Percentiles rank a stretch among this genome's conserved stretches.
Evolutionary conservation across 2,113 vertebrate genomes (phyloP).

Genomic region (Varanus salvator): DNA sequence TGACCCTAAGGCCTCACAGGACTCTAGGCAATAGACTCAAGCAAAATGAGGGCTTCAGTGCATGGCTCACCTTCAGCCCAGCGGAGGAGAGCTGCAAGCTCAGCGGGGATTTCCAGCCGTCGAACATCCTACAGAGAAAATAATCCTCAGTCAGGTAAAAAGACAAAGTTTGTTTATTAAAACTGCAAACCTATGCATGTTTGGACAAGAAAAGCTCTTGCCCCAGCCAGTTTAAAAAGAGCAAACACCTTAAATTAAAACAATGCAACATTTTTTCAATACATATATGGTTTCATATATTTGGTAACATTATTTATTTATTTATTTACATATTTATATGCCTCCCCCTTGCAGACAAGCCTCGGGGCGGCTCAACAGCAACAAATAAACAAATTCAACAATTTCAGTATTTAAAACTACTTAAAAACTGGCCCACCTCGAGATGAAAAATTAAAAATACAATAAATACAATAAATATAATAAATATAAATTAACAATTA

Average conservation of each 20-base stretch:
- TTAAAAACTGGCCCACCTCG: too few relatives aligned
- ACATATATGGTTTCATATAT: neutral
- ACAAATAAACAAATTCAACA: too few relatives aligned
- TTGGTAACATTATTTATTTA: neutral
- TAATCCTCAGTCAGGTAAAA: neutral
- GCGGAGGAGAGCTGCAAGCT: constrained; percentile 86
- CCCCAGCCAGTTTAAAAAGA: neutral
- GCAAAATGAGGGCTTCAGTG: neutral
- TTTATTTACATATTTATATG: too few relatives aligned
- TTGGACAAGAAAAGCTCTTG: too few relatives aligned
- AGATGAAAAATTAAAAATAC: too few relatives aligned
- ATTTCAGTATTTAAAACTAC: too few relatives aligned
- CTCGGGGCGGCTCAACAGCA: too few relatives aligned
- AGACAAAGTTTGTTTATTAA: too few relatives aligned
- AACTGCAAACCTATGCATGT: too few relatives aligned
- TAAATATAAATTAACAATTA: too few relatives aligned
- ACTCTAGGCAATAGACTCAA: neutral
- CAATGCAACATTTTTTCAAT: neutral
- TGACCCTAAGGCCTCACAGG: neutral
- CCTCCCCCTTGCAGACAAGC: too few relatives aligned
- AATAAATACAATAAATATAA: too few relatives aligned
- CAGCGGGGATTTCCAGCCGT: constrained; percentile 91
- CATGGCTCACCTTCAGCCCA: constrained; percentile 77
- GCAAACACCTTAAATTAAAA: neutral
- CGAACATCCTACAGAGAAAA: constrained; percentile 83